Evolutionary conservation across 1,140 invertebrate genomes (phyloP).

Genomic region (Notospermus geniculatus): DNA sequence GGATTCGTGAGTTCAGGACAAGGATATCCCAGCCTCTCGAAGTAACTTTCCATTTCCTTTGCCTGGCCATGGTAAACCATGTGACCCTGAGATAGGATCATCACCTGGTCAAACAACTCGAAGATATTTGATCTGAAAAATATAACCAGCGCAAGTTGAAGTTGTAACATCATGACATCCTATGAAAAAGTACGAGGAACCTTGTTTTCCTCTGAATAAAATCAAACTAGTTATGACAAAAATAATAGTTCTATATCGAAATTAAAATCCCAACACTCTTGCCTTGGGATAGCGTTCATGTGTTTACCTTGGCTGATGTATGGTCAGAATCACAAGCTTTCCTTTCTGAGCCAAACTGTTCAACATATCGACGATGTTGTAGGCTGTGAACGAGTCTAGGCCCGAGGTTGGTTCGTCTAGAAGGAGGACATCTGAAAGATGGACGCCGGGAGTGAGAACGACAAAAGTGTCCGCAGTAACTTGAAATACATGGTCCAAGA

Average conservation of each 20-base stretch:
- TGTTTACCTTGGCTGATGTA: slow-evolving; percentile 45
- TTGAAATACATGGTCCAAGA: neutral
- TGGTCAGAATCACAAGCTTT: slow-evolving; percentile 41
- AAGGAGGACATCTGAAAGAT: slow-evolving; percentile 38
- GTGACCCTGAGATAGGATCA: slow-evolving; percentile 40
- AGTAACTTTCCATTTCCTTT: slow-evolving; percentile 38
- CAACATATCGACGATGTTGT: slow-evolving; percentile 40
- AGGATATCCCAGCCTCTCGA: slow-evolving; percentile 37
- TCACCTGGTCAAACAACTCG: slow-evolving; percentile 43
- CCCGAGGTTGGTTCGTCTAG: slow-evolving; percentile 51
- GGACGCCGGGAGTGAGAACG: neutral
- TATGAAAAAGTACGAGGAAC: too few relatives aligned
- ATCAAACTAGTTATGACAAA: too few relatives aligned
- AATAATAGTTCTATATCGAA: too few relatives aligned
- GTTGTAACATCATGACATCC: too few relatives aligned
- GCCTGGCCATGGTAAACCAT: slow-evolving; percentile 41
- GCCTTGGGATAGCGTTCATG: too few relatives aligned
- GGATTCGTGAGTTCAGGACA: slow-evolving; percentile 47
- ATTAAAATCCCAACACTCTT: too few relatives aligned
- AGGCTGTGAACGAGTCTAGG: slow-evolving; percentile 49
- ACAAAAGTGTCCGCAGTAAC: neutral
- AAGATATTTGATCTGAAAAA: slow-evolving; percentile 47
- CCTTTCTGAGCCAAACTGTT: slow-evolving; percentile 35
- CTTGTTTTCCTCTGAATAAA: too few relatives aligned
- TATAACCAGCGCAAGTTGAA: neutral